A percentile compares a stretch with the other conserved stretches of the same genome.
phyloP scores from a whole-genome alignment of 2,888 invertebrate genomes.

The Drosophila longiperda region DNA sequence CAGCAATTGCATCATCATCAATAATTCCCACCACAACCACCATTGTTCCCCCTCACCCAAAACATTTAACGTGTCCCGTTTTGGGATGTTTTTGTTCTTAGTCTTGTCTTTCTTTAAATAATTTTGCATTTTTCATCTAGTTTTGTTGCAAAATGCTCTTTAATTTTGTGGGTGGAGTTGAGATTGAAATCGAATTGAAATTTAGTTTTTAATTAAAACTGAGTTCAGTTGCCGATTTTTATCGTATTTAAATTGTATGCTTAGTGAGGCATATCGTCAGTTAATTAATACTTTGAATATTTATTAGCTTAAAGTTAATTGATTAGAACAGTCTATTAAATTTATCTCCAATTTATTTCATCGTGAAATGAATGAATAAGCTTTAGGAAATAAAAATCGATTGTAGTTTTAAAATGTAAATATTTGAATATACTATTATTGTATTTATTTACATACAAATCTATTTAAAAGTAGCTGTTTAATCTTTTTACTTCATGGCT shows the following conservation, averaged over 20 bases:
- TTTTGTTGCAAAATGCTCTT: neutral
- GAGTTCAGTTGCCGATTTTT: neutral
- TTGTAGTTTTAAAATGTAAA: neutral
- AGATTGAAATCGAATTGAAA: neutral
- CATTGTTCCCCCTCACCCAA: neutral
- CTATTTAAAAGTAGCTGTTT: neutral
- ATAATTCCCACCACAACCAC: neutral
- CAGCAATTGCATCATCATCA: slow-evolving; percentile 8
- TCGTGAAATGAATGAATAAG: neutral
- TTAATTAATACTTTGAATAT: slow-evolving; percentile 1
- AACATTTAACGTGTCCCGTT: neutral
- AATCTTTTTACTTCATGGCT: neutral
- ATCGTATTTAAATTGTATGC: neutral
- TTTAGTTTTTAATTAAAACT: neutral
- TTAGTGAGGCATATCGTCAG: neutral
- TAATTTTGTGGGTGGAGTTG: slow-evolving; percentile 51
- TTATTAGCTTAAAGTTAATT: neutral
- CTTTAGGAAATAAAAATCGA: slow-evolving; percentile 1
- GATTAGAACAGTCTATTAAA: neutral
- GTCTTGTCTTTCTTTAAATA: slow-evolving; percentile 6
- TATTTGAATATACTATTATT: neutral
- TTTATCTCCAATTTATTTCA: neutral
- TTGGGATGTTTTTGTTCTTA: neutral
- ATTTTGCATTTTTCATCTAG: neutral
- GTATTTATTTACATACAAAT: too few species aligned